Percentiles rank a stretch among this genome's conserved stretches.
These are phyloP conservation scores for Temnopleurus reevesii DNA, from an alignment of 53 echinoderm and acorn worm genomes.

Conservation along the genomic window DNA sequence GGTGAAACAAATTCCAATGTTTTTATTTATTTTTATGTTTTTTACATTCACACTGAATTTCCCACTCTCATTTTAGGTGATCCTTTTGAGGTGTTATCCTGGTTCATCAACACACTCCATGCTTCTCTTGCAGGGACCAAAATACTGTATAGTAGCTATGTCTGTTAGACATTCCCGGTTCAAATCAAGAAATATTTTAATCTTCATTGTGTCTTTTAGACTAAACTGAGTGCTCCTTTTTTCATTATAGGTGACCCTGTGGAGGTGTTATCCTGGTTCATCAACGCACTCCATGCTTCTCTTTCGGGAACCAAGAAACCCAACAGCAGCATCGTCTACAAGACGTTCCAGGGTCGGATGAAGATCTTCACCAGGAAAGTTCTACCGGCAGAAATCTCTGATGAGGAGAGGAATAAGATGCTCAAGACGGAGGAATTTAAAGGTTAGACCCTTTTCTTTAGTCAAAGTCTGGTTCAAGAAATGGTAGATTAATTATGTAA, in stretches of 20 bases:
- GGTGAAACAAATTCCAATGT: no score
- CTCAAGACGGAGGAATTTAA: conserved; percentile 88
- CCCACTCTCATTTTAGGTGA: no score
- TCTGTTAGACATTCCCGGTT: no score
- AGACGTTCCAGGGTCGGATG: conserved; percentile 94
- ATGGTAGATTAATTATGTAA: no score
- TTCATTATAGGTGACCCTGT: conserved; percentile 99
- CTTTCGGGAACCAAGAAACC: conserved; percentile 78
- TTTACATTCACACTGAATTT: no score
- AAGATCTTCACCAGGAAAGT: conserved; percentile 86
- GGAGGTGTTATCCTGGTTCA: conserved; percentile 96
- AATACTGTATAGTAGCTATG: conserved; percentile 78
- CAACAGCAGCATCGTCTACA: conserved; percentile 82
- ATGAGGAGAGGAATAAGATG: conserved; percentile 77
- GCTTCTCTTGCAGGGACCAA: conserved; percentile 81
- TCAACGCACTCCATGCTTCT: conserved; percentile 90
- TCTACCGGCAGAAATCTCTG: conserved; percentile 80
- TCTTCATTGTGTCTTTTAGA: no score
- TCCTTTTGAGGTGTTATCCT: conserved; percentile 95
- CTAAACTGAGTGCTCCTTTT: no score
- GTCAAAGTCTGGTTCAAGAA: no score
- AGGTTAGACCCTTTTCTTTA: no score
- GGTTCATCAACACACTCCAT: conserved; percentile 97
- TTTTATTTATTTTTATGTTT: no score
- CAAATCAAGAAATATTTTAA: no score